Conservation (phyloP, 2,888 invertebrate species). For the Andrena fulva region DNA sequence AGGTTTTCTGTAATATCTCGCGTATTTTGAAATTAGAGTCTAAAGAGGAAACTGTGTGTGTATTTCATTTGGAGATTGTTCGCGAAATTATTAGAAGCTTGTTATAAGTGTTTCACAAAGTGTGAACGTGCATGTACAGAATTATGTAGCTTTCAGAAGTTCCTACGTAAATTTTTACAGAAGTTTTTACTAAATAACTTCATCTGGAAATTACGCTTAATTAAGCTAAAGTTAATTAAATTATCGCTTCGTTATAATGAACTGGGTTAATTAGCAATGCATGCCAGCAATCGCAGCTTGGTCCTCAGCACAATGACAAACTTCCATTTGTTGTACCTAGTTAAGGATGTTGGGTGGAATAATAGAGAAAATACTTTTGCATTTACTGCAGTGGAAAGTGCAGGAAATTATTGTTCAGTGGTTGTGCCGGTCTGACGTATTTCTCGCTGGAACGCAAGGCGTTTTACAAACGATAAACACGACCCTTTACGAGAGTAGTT, state of each 20-base stretch:
- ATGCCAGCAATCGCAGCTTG: not conserved
- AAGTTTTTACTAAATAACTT: not conserved
- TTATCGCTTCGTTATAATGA: not conserved
- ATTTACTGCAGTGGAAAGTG: not conserved
- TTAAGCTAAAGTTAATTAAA: not conserved
- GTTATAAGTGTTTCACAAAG: no score
- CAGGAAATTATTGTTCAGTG: conserved; percentile 1
- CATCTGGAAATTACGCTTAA: not conserved
- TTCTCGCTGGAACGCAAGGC: conserved; percentile 25
- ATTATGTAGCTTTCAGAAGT: not conserved
- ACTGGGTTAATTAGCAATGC: not conserved
- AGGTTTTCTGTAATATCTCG: no score
- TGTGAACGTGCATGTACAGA: not conserved
- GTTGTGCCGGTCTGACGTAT: conserved; percentile 17
- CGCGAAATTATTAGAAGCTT: no score
- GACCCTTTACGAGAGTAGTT: conserved; percentile 9
- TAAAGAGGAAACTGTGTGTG: no score
- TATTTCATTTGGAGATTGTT: no score
- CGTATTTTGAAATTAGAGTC: no score
- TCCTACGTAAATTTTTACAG: not conserved
- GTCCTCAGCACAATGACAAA: no score
- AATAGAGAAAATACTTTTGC: not conserved
- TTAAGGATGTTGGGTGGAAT: not conserved
- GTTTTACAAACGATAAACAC: conserved; percentile 43
- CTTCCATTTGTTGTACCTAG: not conserved